These are phyloP conservation scores for Lutjanus argentimaculatus DNA, from an alignment of 2,797 vertebrate species.

Conservation along the genomic window DNA sequence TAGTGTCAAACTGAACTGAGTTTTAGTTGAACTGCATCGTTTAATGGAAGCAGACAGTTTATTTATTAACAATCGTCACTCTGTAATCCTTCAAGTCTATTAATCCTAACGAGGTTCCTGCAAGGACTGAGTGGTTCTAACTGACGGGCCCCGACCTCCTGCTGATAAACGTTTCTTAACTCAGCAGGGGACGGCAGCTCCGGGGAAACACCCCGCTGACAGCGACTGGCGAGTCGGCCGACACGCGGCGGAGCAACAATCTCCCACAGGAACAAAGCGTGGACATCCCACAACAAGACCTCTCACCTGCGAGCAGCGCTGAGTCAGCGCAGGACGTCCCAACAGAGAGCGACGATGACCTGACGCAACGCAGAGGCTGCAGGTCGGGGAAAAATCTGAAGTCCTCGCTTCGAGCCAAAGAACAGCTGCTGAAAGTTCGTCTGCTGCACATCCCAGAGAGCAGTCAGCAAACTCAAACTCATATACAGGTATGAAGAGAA, in stretches of 20 bases:
- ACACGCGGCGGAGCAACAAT: conserved; percentile 25
- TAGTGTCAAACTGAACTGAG: not conserved
- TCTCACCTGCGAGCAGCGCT: not conserved
- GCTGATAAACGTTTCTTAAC: conserved; percentile 59
- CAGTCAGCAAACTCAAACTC: conserved; percentile 31
- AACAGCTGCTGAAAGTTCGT: conserved; percentile 46
- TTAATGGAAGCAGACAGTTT: conserved; percentile 22
- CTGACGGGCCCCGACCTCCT: conserved; percentile 30
- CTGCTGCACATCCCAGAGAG: conserved; percentile 35
- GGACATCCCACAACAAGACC: conserved; percentile 40
- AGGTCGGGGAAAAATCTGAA: conserved; percentile 16
- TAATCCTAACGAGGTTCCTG: conserved; percentile 54
- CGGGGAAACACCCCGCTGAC: conserved; percentile 56
- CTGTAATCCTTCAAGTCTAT: conserved; percentile 50
- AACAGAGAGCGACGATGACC: not conserved
- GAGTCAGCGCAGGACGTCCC: not conserved
- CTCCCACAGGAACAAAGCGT: conserved; percentile 41
- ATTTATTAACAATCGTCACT: conserved; percentile 21
- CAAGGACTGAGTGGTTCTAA: conserved; percentile 30
- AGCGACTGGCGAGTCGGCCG: conserved; percentile 35
- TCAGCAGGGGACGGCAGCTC: conserved; percentile 69
- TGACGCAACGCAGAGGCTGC: not conserved
- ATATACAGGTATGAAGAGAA: conserved; percentile 57
- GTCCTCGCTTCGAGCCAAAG: conserved; percentile 37
- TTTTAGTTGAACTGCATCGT: not conserved